Evolutionary conservation across 2,113 vertebrate species (phyloP), one percentile per base, ranked within the genome.

Genomic region (Semicossyphus pulcher): DNA sequence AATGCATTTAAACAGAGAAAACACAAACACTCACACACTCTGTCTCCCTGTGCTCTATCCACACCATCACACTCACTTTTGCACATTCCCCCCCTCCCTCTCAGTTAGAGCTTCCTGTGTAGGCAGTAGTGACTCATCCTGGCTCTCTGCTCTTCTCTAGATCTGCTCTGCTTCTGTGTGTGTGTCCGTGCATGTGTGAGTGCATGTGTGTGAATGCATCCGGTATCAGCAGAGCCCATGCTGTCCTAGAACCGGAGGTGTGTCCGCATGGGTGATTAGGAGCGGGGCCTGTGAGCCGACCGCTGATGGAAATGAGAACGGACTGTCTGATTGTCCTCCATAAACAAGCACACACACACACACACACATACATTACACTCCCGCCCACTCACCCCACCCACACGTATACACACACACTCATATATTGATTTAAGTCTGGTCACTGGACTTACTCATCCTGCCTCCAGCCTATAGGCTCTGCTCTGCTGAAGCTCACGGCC

Each of bases 91-190:
- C 77, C 78, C 83, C 84, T 69, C 81, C 75, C 82, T 64, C 73
- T 67, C 71, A 80, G 74, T 74, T 41, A 65, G 14, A 83, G 87
- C 90, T 89, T 89, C 84, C 86, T 91, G 89, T 91, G 88, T 91
- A 83, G 89, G 85, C 82, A 88, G 89, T 58, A 85, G 86, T 91
- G 91, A 92, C 88, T 91, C 91, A 91, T 91, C 85, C 86, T 80
- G 78, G 77, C 88, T 92, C 82, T 80, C 71, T 78, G 68, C 80
- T 86, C 63, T 56, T 80, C 80, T 76, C 62, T 76, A 60, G 49
- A 64, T 84, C 74, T 64, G 34, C 65, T 76, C 53, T 65, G 75
- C 65, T 72, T 58, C 58, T 51, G 6, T 74, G 36, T 73, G 58
- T 62, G 14, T 63, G 37, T 59, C 52, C 15, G 28, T 57, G 64